Evolutionary conservation across 2,888 invertebrate species (phyloP), one percentile per base, ranked within the genome.

Genomic region (Nowickia ferox): DNA sequence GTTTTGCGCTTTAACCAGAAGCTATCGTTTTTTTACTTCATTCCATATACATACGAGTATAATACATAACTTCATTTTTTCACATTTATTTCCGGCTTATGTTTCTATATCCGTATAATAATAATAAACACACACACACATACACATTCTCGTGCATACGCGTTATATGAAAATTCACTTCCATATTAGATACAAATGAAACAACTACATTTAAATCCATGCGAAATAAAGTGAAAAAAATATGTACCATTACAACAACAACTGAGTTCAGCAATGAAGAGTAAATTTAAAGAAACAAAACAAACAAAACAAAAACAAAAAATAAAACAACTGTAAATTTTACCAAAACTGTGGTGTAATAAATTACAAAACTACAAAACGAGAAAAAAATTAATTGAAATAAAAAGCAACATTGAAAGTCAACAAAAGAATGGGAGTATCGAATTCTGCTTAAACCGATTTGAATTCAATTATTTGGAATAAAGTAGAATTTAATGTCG

Each of bases 11-110:
- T 57, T 19, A 3, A 69, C 57, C 46, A 59, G 30, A 17, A 66
- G 17, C 57, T 51, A 42, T n/a, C 42, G 17, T 51, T 61, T 55
- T 38, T 44, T 57, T 17, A 55, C 11, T 42, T n/a, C n/a, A 22
- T 30, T 48, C 48, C 30, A 78, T 74, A 80, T 81, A n/a, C n/a
- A n/a, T n/a, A n/a, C n/a, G n/a, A n/a, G n/a, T n/a, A 69, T 79
- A 71, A 82, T 83, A 83, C 68, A 68, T 83, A 83, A 83, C 61
- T 86, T 71, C 48, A 72, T 86, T 84, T 87, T 82, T 87, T 87
- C 84, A 72, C 78, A 83, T 82, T 72, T 84, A 87, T 85, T 87
- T 87, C 87, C 87, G 87, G 87, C 77, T 85, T 87, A 85, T 85
- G 83, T 87, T 87, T 87, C 85, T 84, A 87, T 87, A 87, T 87